These are phyloP conservation scores for Luperina testacea DNA, from an alignment of 2,888 invertebrate genomes.

Conservation along the genomic window DNA sequence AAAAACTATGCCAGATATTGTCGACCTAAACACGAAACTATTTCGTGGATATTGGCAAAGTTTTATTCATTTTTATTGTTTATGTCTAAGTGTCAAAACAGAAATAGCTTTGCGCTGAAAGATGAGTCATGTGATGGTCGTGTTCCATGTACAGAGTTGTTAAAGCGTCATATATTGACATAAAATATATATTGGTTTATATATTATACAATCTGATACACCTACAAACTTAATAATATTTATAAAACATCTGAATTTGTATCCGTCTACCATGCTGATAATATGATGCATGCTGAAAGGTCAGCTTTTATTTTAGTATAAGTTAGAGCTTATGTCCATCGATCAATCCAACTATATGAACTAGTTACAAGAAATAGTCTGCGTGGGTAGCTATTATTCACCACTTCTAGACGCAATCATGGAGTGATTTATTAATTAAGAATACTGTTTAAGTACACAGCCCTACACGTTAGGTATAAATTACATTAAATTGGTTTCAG, in stretches of 20 bases:
- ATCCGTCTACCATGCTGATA: neutral
- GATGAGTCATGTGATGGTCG: constrained; percentile 37
- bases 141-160: constrained; percentile 24
- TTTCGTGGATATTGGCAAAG: constrained; percentile 56
- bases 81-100: constrained; percentile 56
- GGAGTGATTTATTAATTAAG: constrained; percentile 19
- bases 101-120: constrained; percentile 37
- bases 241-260: neutral
- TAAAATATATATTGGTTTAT: constrained; percentile 13
- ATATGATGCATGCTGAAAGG: neutral
- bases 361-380: constrained; percentile 1
- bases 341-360: constrained; percentile 27
- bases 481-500: constrained; percentile 5
- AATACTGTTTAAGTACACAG: neutral
- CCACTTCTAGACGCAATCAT: constrained; percentile 7
- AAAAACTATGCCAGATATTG: constrained; percentile 38
- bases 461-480: neutral
- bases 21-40: constrained; percentile 26
- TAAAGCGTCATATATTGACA: neutral
- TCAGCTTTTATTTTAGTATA: neutral
- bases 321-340: neutral
- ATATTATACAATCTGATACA: neutral
- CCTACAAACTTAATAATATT: constrained; percentile 3
- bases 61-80: constrained; percentile 60
- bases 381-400: constrained; percentile 18